Base-by-base conservation (phyloP, 2,797 vertebrate species). In the Mastacembelus armatus region DNA sequence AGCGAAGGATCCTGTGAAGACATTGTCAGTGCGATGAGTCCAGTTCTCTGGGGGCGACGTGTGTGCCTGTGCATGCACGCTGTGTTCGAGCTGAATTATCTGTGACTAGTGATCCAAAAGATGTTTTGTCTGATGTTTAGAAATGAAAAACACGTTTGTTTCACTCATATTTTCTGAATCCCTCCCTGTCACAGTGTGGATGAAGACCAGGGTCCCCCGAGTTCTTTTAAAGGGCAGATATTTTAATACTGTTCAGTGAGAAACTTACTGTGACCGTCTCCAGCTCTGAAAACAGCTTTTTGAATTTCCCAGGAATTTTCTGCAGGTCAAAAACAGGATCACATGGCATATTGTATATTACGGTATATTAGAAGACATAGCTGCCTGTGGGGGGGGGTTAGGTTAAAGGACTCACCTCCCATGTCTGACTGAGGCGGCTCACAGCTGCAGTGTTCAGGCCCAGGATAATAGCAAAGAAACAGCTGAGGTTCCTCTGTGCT, bases 221-320 rank as follows among this genome's bases (percentile, higher is more conserved):
- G n/a, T n/a, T n/a, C n/a, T n/a, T n/a, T n/a, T n/a, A n/a, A n/a
- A n/a, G n/a, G n/a, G n/a, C n/a, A n/a, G n/a, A n/a, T n/a, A n/a
- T n/a, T n/a, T n/a, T n/a, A 38, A 15, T n/a, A 10, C 36, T n/a
- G 4, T 38, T 8, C 12, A 38, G 7, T 16, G 15, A 10, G 9
- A 10, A 10, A 95, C 97, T 95, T 93, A 99, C 98, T 6, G 97
- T 99, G 88, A 99, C 85, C 60, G 92, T 95, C 92, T 99, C 98
- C 84, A 99, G 95, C 89, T 98, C 97, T 19, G 96, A 95, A 90
- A 99, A 98, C 87, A 98, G 92, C 91, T 96, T 99, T 92, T 95
- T 98, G 88, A 99, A 99, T 89, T 97, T 99, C 32, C 97, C 96
- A 74, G 97, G 96, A 83, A 98, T 96, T 95, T 98, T 98, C 98